These are phyloP conservation scores for Seriola aureovittata DNA, from an alignment of 2,113 vertebrate genomes.

Conservation along the genomic window DNA sequence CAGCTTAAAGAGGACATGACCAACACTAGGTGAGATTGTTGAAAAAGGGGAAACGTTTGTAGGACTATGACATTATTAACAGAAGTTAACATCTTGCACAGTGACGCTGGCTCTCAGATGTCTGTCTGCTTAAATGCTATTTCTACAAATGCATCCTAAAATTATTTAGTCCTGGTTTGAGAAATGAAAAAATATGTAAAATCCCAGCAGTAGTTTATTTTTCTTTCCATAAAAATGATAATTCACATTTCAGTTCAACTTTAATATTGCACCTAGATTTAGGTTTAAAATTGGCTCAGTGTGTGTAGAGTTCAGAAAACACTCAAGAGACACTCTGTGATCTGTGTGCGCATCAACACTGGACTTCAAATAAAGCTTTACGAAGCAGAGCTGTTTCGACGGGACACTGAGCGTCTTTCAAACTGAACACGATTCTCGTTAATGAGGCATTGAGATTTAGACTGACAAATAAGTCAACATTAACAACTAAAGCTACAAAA, in stretches of 20 bases:
- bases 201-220: background rate
- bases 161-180: background rate
- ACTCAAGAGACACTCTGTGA: background rate
- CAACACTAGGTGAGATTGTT: background rate
- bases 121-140: background rate
- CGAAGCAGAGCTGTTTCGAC: background rate
- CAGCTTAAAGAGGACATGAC: background rate
- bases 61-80: no score
- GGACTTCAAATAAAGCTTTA: background rate
- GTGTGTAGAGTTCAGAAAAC: background rate
- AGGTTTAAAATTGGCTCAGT: background rate
- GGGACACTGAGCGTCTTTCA: background rate
- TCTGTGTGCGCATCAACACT: background rate
- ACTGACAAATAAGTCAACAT: background rate
- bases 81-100: background rate
- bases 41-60: background rate
- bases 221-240: background rate
- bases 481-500: background rate
- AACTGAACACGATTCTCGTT: background rate
- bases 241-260: background rate
- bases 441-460: slow-evolving; percentile 6
- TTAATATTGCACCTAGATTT: background rate
- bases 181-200: background rate
- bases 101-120: background rate
- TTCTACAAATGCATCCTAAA: background rate